Percentiles rank a stretch among this genome's conserved stretches.
These are phyloP conservation scores for Paedocypris micromegethes DNA, from an alignment of 2,797 vertebrate genomes.

Conservation along the genomic window DNA sequence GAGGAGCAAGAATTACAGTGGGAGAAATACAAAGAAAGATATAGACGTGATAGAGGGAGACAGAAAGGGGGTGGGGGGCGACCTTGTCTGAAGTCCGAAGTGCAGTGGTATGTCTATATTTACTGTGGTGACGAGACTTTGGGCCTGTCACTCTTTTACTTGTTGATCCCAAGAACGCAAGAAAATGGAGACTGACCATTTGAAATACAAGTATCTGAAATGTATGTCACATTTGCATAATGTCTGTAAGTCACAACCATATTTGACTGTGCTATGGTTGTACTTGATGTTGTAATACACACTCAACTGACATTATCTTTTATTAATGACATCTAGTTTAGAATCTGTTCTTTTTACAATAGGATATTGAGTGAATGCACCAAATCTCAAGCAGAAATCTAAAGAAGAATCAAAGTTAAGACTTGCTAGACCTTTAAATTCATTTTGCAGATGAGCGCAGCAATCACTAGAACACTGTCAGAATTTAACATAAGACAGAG, in stretches of 20 bases:
- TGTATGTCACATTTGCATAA: neutral
- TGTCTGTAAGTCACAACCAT: conserved; percentile 2
- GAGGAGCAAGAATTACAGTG: neutral
- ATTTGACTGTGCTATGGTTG: too few relatives aligned
- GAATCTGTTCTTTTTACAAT: too few relatives aligned
- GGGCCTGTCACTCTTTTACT: conserved; percentile 20
- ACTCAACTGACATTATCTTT: too few relatives aligned
- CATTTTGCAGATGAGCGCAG: conserved; percentile 9
- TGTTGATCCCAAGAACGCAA: conserved; percentile 17
- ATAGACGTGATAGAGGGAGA: conserved; percentile 5
- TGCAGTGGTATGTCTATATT: conserved; percentile 44
- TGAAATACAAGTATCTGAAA: too few relatives aligned
- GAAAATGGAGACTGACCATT: neutral
- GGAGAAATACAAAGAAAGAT: neutral
- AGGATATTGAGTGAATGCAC: too few relatives aligned
- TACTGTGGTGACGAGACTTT: conserved; percentile 28
- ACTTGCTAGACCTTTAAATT: too few relatives aligned
- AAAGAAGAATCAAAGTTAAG: too few relatives aligned
- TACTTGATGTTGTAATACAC: too few relatives aligned
- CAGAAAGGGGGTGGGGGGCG: conserved; percentile 29
- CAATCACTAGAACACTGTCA: neutral
- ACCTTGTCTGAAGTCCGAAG: conserved; percentile 46
- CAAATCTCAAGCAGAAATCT: too few relatives aligned
- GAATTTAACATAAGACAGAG: conserved; percentile 1
- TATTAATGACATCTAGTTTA: too few relatives aligned